Evolutionary conservation across 2,888 invertebrate species (phyloP), one percentile per base, ranked within the genome.

Genomic region (Acrobasis repandana): DNA sequence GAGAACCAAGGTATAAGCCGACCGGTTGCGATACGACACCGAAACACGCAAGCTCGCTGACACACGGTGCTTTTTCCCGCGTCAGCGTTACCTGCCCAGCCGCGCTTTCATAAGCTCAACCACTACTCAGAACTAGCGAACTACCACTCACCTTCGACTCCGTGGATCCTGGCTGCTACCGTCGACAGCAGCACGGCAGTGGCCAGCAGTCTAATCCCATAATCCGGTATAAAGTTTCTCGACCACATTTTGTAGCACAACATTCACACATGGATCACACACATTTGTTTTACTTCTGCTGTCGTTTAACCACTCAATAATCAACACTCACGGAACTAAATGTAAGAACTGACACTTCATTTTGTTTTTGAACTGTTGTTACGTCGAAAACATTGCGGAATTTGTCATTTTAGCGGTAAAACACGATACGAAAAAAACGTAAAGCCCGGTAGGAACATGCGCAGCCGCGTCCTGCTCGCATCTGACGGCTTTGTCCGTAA

Each of bases 201-300:
- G 73, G 83, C 85, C 83, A 92, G 85, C 88, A 93, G 89, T 88
- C 87, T 93, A 93, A 94, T 94, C 93, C 94, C 93, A 93, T 94
- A 94, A 93, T 94, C 94, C 94, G 93, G 93, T 92, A 88, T 92
- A 92, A 93, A 93, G 93, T 94, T 93, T 90, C 93, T 94, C 93
- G 94, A 94, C 94, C 94, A 94, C 94, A 94, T 94, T 93, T 93
- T 94, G 90, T 80, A 86, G 81, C 93, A 93, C 90, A 90, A 93
- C 92, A 93, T 90, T 89, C 88, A 92, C 93, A 91, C 90, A 91
- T 89, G 90, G 88, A 90, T 85, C 89, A 88, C 90, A 92, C 91
- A 91, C 92, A 92, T 92, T 92, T 90, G 90, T 90, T 91, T 90
- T 86, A 88, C 88, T 85, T 86, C 86, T 85, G 83, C 82, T 85